These are phyloP conservation scores for Sarcophaga variegata DNA, from an alignment of 2,888 invertebrate genomes.

Conservation along the genomic window DNA sequence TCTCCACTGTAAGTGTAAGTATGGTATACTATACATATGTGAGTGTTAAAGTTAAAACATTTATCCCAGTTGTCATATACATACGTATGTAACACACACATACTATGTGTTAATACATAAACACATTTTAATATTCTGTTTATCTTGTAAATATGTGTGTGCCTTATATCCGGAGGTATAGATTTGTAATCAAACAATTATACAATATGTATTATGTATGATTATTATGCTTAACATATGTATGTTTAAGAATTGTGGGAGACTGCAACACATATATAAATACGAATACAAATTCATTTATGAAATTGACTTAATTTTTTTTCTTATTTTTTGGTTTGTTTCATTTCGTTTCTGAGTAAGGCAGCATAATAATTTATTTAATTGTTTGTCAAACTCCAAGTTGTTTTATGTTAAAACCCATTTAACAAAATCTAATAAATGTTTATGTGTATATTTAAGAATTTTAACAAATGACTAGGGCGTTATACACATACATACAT, in stretches of 20 bases:
- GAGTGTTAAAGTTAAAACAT: background rate
- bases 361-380: conserved; percentile 24
- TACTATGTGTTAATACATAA: background rate
- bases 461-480: background rate
- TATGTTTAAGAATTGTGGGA: conserved; percentile 32
- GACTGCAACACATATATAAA: background rate
- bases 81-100: background rate
- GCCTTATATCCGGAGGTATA: conserved; percentile 36
- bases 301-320: conserved; percentile 21
- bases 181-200: conserved; percentile 60
- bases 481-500: background rate
- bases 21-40: too few species aligned
- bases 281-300: conserved; percentile 12
- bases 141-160: background rate
- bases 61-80: background rate
- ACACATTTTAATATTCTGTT: background rate
- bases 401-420: background rate
- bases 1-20: too few species aligned
- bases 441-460: background rate
- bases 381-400: conserved; percentile 34
- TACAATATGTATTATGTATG: background rate
- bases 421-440: conserved; percentile 18
- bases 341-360: background rate
- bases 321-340: conserved; percentile 6
- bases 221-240: conserved; percentile 49